Evolutionary conservation across 2,888 invertebrate genomes (phyloP), one percentile per base, ranked within the genome.

Genomic region (Philonicus albiceps): DNA sequence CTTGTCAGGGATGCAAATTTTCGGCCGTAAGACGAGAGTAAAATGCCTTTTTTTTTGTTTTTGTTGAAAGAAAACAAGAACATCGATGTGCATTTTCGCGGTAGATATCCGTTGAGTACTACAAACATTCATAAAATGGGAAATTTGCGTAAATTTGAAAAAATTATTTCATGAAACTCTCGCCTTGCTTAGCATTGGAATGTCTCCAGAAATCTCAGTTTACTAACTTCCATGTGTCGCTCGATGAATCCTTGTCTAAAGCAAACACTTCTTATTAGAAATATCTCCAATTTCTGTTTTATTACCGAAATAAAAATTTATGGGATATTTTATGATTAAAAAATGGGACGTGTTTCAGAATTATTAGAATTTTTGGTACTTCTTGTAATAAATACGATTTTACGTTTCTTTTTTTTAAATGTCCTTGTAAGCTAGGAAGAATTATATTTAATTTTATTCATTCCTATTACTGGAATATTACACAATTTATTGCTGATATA

Each of bases 1-100:
- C 16, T 49, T 64, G 64, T 64, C 11, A 40, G 7, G 19, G 78
- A 78, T 78, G 78, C 78, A 78, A 73, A 16, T 81, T 86, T 81
- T 80, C 34, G 53, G 74, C 31, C 74, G 31, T 37, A 74, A 74
- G 74, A 19, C n/a, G 31, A 34, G 22, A 11, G 64, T 55, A n/a
- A 55, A 55, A 55, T 55, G 8, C n/a, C n/a, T 64, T 19, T 64
- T 64, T 19, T 64, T 19, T 11, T 64, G 3, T 64, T 27, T 8
- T 64, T n/a, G n/a, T 27, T 64, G 11, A 64, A 64, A 27, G 11
- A 64, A 19, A 64, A 64, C 64, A 64, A 64, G 64, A 11, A 64
- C 64, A 22, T 64, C 7, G 19, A 27, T 4, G 64, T 27, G 11
- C 22, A 64, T 22, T 27, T 27, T 64, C 64, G 64, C 64, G 64